These are phyloP conservation scores for Drosophila cyrtoloma DNA, from an alignment of 2,888 invertebrate genomes.

Conservation along the genomic window DNA sequence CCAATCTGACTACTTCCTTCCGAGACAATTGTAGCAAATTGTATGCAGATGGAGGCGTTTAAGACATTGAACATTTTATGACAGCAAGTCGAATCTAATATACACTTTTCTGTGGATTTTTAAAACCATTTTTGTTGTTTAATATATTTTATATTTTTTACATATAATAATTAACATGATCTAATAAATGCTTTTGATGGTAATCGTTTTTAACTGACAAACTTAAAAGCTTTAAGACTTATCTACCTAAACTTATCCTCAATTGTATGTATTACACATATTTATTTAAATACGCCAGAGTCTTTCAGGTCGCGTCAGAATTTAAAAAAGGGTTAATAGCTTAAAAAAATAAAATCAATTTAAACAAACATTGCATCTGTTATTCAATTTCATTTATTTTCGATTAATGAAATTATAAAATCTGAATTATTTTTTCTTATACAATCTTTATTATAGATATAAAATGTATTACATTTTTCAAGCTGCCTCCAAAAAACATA, in stretches of 20 bases:
- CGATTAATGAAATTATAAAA: neutral
- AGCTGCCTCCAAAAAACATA: neutral
- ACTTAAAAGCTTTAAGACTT: neutral
- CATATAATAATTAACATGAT: neutral
- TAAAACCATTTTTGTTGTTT: neutral
- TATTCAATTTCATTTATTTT: neutral
- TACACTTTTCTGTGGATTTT: conserved; percentile 1
- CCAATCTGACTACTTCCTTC: conserved; percentile 45
- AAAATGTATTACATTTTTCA: neutral
- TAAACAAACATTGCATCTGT: neutral
- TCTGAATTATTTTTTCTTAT: neutral
- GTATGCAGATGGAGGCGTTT: conserved; percentile 54
- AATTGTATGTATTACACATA: neutral
- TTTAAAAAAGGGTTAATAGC: neutral
- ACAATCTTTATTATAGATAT: neutral
- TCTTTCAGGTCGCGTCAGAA: neutral
- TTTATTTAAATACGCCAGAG: neutral
- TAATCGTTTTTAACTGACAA: neutral
- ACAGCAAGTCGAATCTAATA: neutral
- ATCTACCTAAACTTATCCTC: neutral
- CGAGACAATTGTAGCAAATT: conserved; percentile 5
- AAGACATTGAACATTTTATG: neutral
- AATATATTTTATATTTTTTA: neutral
- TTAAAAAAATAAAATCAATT: neutral
- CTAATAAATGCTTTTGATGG: neutral